Evolutionary conservation across 2,113 vertebrate species (phyloP).

Genomic region (Apus apus): DNA sequence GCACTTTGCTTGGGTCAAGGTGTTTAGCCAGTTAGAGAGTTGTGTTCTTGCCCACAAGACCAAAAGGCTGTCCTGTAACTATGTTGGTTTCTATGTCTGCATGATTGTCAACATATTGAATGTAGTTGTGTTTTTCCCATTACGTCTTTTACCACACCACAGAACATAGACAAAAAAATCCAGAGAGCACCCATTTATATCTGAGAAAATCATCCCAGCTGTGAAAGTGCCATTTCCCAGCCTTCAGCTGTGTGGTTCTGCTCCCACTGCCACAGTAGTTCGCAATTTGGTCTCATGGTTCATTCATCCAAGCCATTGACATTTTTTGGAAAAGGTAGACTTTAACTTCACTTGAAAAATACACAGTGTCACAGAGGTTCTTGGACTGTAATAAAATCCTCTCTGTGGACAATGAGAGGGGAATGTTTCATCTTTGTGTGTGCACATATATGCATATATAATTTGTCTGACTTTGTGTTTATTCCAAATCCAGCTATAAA

Average conservation of each 20-base stretch:
- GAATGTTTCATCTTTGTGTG: neutral
- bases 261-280: neutral
- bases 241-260: fast-evolving
- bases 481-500: neutral
- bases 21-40: neutral
- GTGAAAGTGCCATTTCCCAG: neutral
- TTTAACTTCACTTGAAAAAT: neutral
- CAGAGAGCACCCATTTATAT: neutral
- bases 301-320: neutral
- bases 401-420: neutral
- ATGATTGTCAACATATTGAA: neutral
- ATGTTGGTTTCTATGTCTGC: neutral
- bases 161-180: neutral
- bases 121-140: neutral
- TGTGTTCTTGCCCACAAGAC: neutral
- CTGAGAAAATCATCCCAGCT: neutral
- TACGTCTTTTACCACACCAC: neutral
- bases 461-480: neutral
- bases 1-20: neutral
- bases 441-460: neutral
- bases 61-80: neutral
- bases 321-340: neutral
- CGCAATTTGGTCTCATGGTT: neutral
- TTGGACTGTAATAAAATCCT: neutral
- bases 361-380: neutral